Percentiles rank a stretch among this genome's conserved stretches.
These are phyloP conservation scores for Ptilodon capucinus DNA, from an alignment of 2,888 invertebrate species.

Conservation along the genomic window DNA sequence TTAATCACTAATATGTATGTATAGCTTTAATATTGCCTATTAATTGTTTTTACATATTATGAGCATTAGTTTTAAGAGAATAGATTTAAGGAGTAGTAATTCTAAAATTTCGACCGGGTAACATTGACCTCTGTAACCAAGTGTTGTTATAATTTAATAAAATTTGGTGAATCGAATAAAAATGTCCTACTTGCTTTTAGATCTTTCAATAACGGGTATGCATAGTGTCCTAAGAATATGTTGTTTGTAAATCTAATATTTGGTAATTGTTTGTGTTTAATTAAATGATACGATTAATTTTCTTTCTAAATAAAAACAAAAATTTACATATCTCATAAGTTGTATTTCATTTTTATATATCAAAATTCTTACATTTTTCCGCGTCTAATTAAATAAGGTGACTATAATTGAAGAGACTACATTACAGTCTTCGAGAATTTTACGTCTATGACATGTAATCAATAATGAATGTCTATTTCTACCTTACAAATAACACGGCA, in stretches of 20 bases:
- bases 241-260: no score
- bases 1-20: conserved; percentile 17
- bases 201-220: no score
- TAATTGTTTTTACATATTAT: conserved; percentile 2
- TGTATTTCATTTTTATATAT: conserved; percentile 44
- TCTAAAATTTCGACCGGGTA: no score
- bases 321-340: conserved; percentile 8
- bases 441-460: conserved; percentile 39
- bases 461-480: conserved; percentile 29
- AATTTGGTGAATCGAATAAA: no score
- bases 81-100: no score
- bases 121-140: no score
- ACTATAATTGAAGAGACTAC: conserved; percentile 39
- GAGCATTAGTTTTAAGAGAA: not conserved
- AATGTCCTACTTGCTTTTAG: no score
- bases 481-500: conserved; percentile 31
- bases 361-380: conserved; percentile 35
- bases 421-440: conserved; percentile 43
- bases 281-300: not conserved
- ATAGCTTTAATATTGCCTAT: conserved; percentile 27
- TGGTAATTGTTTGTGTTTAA: not conserved
- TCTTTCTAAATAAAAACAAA: not conserved
- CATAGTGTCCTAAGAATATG: no score
- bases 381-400: conserved; percentile 32
- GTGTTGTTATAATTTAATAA: no score